Evolutionary conservation across 2,888 invertebrate species (phyloP), one percentile per base, ranked within the genome.

Genomic region (Diarsia mendica): DNA sequence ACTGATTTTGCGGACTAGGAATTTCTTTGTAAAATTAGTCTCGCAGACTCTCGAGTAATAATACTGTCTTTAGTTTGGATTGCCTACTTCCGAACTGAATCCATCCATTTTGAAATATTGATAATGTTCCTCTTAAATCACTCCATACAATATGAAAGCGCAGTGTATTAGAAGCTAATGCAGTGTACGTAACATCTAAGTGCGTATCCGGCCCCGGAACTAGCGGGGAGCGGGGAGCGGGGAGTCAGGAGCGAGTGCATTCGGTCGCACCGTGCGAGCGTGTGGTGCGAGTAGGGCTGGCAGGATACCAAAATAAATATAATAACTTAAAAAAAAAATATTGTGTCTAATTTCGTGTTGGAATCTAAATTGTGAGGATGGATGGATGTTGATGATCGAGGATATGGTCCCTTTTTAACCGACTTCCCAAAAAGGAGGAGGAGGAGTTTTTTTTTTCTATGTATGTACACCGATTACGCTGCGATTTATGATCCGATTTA

Each of bases 151-250:
- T 82, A 75, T 87, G 74, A 75, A 76, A 81, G 70, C 70, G 69
- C 67, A 83, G 64, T 72, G 69, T 84, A 79, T 87, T 81, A 85
- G 77, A 75, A 70, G 82, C 84, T 87, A 87, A 87, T 88, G 87
- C 84, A 84, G 77, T 82, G 73, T 79, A 79, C 82, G 76, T 80
- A 88, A 84, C 75, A 85, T 75, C 77, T 87, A 72, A 88, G 87
- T 84, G 87, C 87, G 88, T 87, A 88, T 87, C 88, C 86, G 87
- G 82, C 76, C 60, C 28, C 60, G 28, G 60, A 10, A 60, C 64
- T 33, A 67, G 83, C 79, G 75, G 85, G 82, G 11, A 72, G 80
- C 78, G 77, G 85, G 83, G 15, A 73, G 81, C 77, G 79, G 86
- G 83, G 13, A 72, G 80, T 75, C 77, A 83, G 80, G 15, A 71